Base-by-base conservation (phyloP, 2,797 vertebrate species). In the Mastacembelus armatus region DNA sequence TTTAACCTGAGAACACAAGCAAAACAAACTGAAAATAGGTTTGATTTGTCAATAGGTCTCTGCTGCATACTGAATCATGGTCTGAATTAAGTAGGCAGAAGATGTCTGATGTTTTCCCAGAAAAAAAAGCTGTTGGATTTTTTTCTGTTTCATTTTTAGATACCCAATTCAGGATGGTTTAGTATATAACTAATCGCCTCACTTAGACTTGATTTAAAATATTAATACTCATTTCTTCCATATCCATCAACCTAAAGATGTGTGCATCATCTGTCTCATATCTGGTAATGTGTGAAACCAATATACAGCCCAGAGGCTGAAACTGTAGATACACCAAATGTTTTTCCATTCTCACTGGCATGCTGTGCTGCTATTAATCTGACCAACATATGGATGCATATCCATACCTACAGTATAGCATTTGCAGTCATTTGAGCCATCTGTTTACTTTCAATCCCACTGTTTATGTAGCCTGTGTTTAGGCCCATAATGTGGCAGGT, bases 401-500 rank as follows among this genome's bases (percentile, higher is more conserved):
- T 62, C 42, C 55, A 79, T 59, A 73, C 78, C 51, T 52, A 56
- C 44, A 15, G 10, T 58, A 26, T 19, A 51, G 64, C 36, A 51
- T 77, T 61, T 43, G 42, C 51, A 51, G 58, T 80, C 61, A 16
- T 82, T 56, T 64, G 56, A 81, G 67, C 30, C 10, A 32, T 66
- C 69, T 83, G 79, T 80, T 89, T 85, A 68, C 66, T 66, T 84
- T 81, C 64, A 71, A 18, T 65, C 73, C 59, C 50, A 18, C 51
- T 89, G 76, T 86, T 89, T 84, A 79, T 71, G 48, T 73, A 82
- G 79, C 73, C 61, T 71, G 67, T 66, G 75, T 79, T 82, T 58
- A 12, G 74, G 59, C 65, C 70, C 61, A 35, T 77, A 70, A 77
- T 83, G 80, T 83, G 78, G 79, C 78, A 80, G 73, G 81, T 74